Evolutionary conservation across 2,888 invertebrate species (phyloP).

Genomic region (Diarsia mendica): DNA sequence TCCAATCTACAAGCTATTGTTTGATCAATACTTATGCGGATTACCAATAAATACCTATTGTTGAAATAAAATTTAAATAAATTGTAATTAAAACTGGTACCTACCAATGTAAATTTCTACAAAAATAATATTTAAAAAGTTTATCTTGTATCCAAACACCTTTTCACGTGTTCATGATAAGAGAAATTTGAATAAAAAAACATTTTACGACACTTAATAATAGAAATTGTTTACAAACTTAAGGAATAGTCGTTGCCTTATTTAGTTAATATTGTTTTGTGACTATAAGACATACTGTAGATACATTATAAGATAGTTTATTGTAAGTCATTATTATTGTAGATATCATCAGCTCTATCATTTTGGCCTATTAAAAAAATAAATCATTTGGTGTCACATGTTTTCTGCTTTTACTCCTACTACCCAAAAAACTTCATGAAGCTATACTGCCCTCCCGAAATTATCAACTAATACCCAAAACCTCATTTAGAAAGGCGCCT

Average conservation of each 20-base stretch:
- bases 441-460: not conserved
- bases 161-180: slow-evolving; percentile 82
- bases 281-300: slow-evolving; percentile 89
- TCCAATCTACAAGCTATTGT: slow-evolving; percentile 42
- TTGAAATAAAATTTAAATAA: slow-evolving; percentile 67
- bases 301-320: slow-evolving; percentile 85
- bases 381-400: slow-evolving; percentile 90
- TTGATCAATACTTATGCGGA: slow-evolving; percentile 39
- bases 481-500: not conserved
- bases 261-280: slow-evolving; percentile 90
- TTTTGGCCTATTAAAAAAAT: slow-evolving; percentile 90
- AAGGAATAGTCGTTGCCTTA: slow-evolving; percentile 90
- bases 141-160: slow-evolving; percentile 69
- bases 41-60: slow-evolving; percentile 57
- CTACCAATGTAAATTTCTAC: slow-evolving; percentile 73
- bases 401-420: slow-evolving; percentile 65
- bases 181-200: slow-evolving; percentile 73
- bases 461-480: not conserved
- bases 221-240: slow-evolving; percentile 83
- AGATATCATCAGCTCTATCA: slow-evolving; percentile 89
- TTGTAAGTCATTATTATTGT: slow-evolving; percentile 88
- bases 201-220: slow-evolving; percentile 76
- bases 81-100: slow-evolving; percentile 71
- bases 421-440: not conserved
- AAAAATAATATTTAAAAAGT: slow-evolving; percentile 70